A percentile compares a stretch with the other conserved stretches of the same genome.
phyloP scores from a whole-genome alignment of 2,888 invertebrate genomes.

The Phengaris arion region DNA sequence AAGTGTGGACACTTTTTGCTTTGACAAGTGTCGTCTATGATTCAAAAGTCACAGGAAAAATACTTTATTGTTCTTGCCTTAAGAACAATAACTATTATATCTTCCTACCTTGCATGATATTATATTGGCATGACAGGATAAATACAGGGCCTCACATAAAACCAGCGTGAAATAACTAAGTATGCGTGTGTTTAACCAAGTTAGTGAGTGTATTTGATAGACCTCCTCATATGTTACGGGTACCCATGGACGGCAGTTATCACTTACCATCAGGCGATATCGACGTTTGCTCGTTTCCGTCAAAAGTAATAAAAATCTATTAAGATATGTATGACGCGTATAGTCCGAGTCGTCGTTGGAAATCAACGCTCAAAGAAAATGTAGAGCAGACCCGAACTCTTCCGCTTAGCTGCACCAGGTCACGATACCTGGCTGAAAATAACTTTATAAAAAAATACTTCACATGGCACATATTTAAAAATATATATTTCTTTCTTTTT shows the following conservation, averaged over 20 bases:
- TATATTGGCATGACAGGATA: no score
- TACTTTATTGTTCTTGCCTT: no score
- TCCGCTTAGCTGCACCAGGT: neutral
- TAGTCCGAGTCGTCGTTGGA: neutral
- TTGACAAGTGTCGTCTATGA: no score
- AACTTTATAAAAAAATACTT: neutral
- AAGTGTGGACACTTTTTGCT: no score
- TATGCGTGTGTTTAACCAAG: no score
- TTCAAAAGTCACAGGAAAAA: no score
- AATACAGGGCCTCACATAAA: no score
- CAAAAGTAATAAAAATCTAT: neutral
- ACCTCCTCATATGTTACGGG: neutral
- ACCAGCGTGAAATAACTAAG: no score
- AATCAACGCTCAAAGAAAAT: constrained; percentile 8
- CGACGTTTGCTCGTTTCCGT: neutral
- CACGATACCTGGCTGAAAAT: neutral
- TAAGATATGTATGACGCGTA: neutral
- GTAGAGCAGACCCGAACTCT: neutral
- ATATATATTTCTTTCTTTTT: neutral
- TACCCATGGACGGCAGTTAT: neutral
- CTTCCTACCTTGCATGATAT: no score
- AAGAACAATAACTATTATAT: no score
- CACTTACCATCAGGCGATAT: neutral
- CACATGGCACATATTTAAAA: neutral
- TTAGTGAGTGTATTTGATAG: no score